phyloP scores from a whole-genome alignment of 2,113 vertebrate species.

The Tragelaphus scriptus region DNA sequence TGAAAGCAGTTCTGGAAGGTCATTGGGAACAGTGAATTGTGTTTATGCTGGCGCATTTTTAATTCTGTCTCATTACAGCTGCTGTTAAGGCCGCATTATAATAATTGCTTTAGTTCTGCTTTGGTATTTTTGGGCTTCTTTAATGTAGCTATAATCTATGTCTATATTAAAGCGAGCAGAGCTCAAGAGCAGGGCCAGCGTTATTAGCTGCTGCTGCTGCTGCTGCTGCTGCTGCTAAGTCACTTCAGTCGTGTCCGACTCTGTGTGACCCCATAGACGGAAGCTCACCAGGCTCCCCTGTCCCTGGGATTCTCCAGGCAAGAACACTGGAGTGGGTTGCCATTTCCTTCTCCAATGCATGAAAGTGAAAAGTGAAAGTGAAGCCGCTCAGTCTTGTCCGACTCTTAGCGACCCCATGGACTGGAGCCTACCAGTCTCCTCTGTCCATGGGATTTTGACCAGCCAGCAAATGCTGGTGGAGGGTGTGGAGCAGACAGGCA shows the following conservation, averaged over 20 bases:
- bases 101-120: constrained; percentile 86
- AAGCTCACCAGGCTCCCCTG: no score
- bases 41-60: constrained; percentile 79
- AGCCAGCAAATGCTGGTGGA: background rate
- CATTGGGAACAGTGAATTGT: constrained; percentile 64
- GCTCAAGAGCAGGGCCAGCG: constrained; percentile 38
- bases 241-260: no score
- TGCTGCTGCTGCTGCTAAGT: no score
- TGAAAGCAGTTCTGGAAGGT: constrained; percentile 76
- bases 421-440: no score
- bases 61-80: constrained; percentile 82
- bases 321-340: no score
- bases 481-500: background rate
- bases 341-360: no score
- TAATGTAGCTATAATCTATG: constrained; percentile 78
- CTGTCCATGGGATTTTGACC: background rate
- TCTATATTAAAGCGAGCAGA: constrained; percentile 57
- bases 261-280: no score
- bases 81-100: constrained; percentile 81
- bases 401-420: no score
- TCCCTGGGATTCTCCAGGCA: no score
- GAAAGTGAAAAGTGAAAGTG: no score
- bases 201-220: background rate
- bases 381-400: no score
- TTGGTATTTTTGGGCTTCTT: constrained; percentile 76